These are phyloP conservation scores for Drosophila quinaria DNA, from an alignment of 2,888 invertebrate species.

Conservation along the genomic window DNA sequence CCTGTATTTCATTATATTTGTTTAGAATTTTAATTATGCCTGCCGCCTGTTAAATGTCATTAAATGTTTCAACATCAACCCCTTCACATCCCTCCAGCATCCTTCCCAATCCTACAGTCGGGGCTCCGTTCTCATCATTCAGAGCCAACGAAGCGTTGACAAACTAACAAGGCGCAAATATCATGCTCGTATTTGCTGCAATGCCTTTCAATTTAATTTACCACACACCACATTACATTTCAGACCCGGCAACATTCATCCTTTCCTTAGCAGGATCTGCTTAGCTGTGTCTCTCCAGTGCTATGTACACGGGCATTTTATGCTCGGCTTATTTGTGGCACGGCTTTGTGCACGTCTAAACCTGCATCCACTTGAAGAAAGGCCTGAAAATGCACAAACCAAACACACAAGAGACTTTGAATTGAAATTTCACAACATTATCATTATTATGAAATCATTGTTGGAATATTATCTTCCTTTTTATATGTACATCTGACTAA, in stretches of 20 bases:
- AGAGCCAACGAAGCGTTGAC: slow-evolving; percentile 68
- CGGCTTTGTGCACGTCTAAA: slow-evolving; percentile 17
- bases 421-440: slow-evolving; percentile 6
- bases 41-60: slow-evolving; percentile 76
- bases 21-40: slow-evolving; percentile 76
- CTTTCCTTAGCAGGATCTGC: slow-evolving; percentile 34
- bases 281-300: slow-evolving; percentile 6
- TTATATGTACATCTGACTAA: background rate
- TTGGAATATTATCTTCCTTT: too few species aligned
- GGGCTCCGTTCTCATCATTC: slow-evolving; percentile 57
- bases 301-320: slow-evolving; percentile 63
- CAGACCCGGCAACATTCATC: slow-evolving; percentile 43
- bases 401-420: slow-evolving; percentile 8
- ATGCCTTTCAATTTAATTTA: slow-evolving; percentile 76
- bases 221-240: slow-evolving; percentile 59
- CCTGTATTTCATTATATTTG: slow-evolving; percentile 41
- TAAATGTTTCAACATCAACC: slow-evolving; percentile 65
- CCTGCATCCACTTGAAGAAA: slow-evolving; percentile 36
- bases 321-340: slow-evolving; percentile 75
- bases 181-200: slow-evolving; percentile 69
- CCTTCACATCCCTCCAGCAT: background rate
- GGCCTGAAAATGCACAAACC: slow-evolving; percentile 36
- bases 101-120: background rate
- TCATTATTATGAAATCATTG: background rate
- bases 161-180: slow-evolving; percentile 81